Conservation (phyloP, 2,113 vertebrate genomes). For the Pseudopipra pipra region DNA sequence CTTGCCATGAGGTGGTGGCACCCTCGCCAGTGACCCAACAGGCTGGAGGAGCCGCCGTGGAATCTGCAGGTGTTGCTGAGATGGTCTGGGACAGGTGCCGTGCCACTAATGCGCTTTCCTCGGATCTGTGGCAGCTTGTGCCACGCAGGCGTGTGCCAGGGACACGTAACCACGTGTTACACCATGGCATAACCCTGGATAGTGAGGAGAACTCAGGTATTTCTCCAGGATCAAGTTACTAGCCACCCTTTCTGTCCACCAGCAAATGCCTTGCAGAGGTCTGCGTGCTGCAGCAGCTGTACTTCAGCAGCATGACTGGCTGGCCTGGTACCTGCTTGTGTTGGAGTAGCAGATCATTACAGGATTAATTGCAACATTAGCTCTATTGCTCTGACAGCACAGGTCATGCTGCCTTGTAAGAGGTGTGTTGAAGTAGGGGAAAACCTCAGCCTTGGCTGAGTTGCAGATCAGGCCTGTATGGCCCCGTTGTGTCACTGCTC, state of each 20-base stretch:
- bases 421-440: background rate
- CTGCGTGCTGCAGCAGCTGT: background rate
- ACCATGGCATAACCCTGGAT: fast-evolving
- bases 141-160: fast-evolving
- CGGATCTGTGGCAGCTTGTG: background rate
- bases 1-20: background rate
- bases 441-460: background rate
- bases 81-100: background rate
- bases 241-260: background rate
- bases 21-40: fast-evolving
- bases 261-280: background rate
- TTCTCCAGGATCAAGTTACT: background rate
- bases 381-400: background rate
- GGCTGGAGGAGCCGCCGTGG: fast-evolving
- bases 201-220: background rate
- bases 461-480: background rate
- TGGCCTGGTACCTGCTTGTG: background rate
- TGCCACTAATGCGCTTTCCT: background rate
- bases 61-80: background rate
- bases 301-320: background rate
- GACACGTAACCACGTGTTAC: background rate
- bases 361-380: background rate
- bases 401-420: background rate
- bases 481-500: background rate
- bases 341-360: background rate